A percentile compares a stretch with the other conserved stretches of the same genome.
Evolutionary conservation across 2,113 vertebrate species (phyloP).

Genomic region (Ammodytes marinus): DNA sequence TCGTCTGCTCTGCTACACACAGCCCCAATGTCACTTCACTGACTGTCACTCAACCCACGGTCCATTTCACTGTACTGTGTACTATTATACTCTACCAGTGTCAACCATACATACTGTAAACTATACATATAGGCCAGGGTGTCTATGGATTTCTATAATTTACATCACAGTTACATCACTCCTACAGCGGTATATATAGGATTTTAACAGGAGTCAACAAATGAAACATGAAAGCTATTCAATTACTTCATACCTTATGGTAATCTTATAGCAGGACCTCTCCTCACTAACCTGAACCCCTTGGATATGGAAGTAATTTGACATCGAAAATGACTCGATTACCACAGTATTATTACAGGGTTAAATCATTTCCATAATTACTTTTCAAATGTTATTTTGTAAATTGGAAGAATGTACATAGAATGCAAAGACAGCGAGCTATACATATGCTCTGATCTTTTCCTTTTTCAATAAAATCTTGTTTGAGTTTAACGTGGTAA

Average conservation of each 20-base stretch:
- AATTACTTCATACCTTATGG: background rate
- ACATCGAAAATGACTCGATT: background rate
- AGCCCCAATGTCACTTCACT: constrained; percentile 9
- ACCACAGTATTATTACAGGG: background rate
- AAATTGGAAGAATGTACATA: background rate
- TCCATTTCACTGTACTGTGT: background rate
- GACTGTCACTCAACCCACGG: background rate
- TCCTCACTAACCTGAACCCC: constrained; percentile 41
- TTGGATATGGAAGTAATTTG: background rate
- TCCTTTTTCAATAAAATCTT: background rate
- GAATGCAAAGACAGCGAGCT: background rate
- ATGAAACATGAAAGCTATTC: background rate
- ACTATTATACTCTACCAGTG: background rate
- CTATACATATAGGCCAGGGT: too few relatives aligned
- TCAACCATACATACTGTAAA: background rate
- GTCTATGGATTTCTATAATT: background rate
- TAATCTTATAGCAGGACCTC: background rate
- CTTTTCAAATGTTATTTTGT: background rate
- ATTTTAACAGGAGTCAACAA: constrained; percentile 10
- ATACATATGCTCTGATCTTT: background rate
- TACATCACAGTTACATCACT: background rate
- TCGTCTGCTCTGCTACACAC: constrained; percentile 1
- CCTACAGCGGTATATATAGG: constrained; percentile 21
- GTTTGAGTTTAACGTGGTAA: background rate
- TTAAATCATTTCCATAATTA: background rate